A percentile compares a stretch with the other conserved stretches of the same genome.
These are phyloP conservation scores for Tryphoninae sp. DNA, from an alignment of 2,888 invertebrate genomes.

Conservation along the genomic window DNA sequence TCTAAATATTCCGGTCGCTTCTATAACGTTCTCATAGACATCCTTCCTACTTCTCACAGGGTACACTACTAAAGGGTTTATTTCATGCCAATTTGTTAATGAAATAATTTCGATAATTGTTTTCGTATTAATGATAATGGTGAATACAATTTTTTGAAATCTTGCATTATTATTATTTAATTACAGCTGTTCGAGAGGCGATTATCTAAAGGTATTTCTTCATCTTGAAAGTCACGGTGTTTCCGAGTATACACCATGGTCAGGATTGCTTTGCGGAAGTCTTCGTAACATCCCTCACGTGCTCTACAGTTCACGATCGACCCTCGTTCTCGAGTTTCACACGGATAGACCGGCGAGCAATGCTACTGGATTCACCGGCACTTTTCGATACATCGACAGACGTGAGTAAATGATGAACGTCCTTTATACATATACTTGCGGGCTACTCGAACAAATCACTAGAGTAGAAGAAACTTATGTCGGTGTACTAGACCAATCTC, in stretches of 20 bases:
- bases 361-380: constrained; percentile 88
- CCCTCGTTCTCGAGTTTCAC: constrained; percentile 90
- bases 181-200: constrained; percentile 88
- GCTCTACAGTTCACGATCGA: constrained; percentile 89
- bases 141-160: not conserved
- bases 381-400: constrained; percentile 89
- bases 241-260: constrained; percentile 90
- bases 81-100: not conserved
- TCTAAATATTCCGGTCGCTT: not conserved
- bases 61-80: no score
- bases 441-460: constrained; percentile 20
- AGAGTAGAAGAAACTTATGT: constrained; percentile 22
- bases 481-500: not conserved
- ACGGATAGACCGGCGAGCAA: constrained; percentile 83
- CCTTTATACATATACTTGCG: constrained; percentile 4
- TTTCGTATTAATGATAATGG: not conserved
- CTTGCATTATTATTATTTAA: not conserved
- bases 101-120: not conserved
- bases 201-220: constrained; percentile 90
- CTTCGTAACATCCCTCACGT: constrained; percentile 87
- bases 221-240: constrained; percentile 88
- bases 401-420: constrained; percentile 83
- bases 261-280: constrained; percentile 88
- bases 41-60: no score
- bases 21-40: not conserved